phyloP scores from a whole-genome alignment of 2,797 vertebrate species.

The Chaetophractus vellerosus region DNA sequence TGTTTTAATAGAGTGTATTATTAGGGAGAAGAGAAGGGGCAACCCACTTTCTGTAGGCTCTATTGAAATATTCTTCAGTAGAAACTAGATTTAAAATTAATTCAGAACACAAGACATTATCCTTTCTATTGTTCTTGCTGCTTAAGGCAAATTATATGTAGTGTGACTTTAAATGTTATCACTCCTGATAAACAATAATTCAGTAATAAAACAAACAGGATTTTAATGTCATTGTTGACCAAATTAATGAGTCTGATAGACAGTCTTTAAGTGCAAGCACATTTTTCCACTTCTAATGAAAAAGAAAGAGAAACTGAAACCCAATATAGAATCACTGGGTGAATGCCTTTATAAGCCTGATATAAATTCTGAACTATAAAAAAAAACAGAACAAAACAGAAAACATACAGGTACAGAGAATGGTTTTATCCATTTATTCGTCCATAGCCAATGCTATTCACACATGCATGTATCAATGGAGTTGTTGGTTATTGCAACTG shows the following conservation, averaged over 20 bases:
- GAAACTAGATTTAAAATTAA: slow-evolving; percentile 46
- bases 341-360: not conserved
- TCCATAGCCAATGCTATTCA: not conserved
- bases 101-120: slow-evolving; percentile 65
- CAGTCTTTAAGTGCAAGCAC: slow-evolving; percentile 74
- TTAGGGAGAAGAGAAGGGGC: not conserved
- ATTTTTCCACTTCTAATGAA: slow-evolving; percentile 62
- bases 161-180: slow-evolving; percentile 73
- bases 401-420: not conserved
- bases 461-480: rapidly evolving
- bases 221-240: slow-evolving; percentile 60
- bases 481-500: not conserved
- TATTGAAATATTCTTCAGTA: not conserved
- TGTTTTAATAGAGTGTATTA: not conserved
- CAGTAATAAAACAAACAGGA: slow-evolving; percentile 77
- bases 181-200: slow-evolving; percentile 70
- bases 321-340: slow-evolving; percentile 27
- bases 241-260: slow-evolving; percentile 71
- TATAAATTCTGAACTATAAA: not conserved
- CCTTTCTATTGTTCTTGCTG: slow-evolving; percentile 4
- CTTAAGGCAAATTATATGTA: slow-evolving; percentile 69
- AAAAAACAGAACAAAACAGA: not conserved
- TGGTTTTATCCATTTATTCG: not conserved
- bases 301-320: slow-evolving; percentile 53
- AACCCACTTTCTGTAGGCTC: slow-evolving; percentile 16